Conservation (phyloP, 2,113 vertebrate species). For the Eupsittula cactorum region DNA sequence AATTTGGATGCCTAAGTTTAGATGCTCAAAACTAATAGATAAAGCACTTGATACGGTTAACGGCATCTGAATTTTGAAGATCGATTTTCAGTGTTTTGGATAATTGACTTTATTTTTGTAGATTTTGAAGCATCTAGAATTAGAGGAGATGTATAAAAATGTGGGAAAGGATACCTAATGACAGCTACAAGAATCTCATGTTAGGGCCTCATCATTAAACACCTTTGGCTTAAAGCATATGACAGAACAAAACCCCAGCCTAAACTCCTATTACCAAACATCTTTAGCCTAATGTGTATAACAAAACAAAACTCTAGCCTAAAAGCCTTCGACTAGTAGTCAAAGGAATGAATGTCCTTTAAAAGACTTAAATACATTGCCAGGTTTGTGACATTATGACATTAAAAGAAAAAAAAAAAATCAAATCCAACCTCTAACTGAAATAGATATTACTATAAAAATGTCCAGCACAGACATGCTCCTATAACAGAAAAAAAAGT, state of each 20-base stretch:
- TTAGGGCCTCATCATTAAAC: background rate
- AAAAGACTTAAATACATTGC: background rate
- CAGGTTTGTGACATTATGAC: background rate
- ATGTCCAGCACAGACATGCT: background rate
- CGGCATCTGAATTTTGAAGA: background rate
- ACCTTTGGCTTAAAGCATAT: background rate
- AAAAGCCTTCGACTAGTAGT: background rate
- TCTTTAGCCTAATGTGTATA: background rate
- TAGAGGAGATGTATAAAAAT: background rate
- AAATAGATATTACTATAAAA: background rate
- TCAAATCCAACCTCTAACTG: background rate
- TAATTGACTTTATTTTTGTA: background rate
- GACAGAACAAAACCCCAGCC: background rate
- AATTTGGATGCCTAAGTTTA: background rate
- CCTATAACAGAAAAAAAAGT: background rate
- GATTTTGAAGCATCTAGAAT: background rate
- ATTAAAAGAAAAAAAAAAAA: background rate
- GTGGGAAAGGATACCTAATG: background rate
- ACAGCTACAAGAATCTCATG: background rate
- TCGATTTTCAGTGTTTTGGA: background rate
- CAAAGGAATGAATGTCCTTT: background rate
- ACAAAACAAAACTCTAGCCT: background rate
- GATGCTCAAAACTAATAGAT: background rate
- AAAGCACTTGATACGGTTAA: background rate
- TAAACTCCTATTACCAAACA: background rate